Percentiles rank a stretch among this genome's conserved stretches.
Conservation (phyloP, 2,888 invertebrate genomes). For the Cremastinae sp. region DNA sequence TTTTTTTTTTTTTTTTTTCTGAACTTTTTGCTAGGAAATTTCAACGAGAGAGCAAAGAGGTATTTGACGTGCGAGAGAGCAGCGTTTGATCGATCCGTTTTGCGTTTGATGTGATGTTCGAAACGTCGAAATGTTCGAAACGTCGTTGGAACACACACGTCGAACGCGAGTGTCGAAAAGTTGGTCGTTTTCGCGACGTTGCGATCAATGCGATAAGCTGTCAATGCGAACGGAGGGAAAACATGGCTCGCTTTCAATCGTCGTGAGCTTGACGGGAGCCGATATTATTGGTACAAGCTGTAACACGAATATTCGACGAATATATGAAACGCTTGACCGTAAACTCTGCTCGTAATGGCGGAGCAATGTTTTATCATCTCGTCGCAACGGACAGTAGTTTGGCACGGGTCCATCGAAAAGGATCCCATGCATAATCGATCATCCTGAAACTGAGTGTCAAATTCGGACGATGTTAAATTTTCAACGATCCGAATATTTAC, state of each 20-base stretch:
- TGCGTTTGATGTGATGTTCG: background rate
- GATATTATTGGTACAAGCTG: constrained; percentile 48
- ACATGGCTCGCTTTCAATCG: constrained; percentile 7
- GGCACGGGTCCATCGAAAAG: constrained; percentile 49
- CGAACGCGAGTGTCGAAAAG: constrained; percentile 12
- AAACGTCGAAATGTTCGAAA: constrained; percentile 1
- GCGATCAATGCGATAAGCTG: constrained; percentile 33
- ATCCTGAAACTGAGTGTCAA: constrained; percentile 17
- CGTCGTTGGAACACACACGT: background rate
- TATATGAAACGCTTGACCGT: constrained; percentile 27
- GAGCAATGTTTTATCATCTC: constrained; percentile 15
- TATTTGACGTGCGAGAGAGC: too few relatives aligned
- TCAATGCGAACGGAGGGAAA: background rate
- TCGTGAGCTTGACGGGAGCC: constrained; percentile 25
- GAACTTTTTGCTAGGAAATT: background rate
- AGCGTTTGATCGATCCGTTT: background rate
- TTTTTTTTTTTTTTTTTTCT: too few relatives aligned
- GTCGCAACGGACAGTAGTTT: constrained; percentile 49
- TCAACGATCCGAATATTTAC: constrained; percentile 33
- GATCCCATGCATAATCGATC: constrained; percentile 61
- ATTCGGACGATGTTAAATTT: constrained; percentile 30
- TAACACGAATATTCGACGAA: constrained; percentile 24
- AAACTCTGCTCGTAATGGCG: constrained; percentile 43
- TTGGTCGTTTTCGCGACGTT: constrained; percentile 7
- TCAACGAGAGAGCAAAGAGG: too few relatives aligned